Conservation (phyloP, 2,888 invertebrate genomes). For the Philaethria dido region DNA sequence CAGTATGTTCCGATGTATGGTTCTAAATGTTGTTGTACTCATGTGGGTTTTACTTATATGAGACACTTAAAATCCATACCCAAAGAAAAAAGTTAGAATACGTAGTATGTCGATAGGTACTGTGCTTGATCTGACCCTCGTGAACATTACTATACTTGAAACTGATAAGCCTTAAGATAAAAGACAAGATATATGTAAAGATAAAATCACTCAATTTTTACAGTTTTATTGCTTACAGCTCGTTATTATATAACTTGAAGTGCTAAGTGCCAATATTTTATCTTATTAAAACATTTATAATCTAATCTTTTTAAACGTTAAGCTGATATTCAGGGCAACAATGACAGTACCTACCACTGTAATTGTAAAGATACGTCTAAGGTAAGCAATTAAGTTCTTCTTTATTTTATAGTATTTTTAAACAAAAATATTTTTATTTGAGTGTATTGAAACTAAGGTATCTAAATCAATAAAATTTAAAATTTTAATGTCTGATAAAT, state of each 20-base stretch:
- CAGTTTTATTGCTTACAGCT: not conserved
- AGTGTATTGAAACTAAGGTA: no score
- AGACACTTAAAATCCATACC: no score
- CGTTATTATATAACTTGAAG: slow-evolving; percentile 10
- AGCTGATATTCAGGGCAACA: not conserved
- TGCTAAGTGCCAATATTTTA: slow-evolving; percentile 7
- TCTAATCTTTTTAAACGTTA: slow-evolving; percentile 8
- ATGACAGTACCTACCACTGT: not conserved
- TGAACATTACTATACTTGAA: slow-evolving; percentile 1
- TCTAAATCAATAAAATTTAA: no score
- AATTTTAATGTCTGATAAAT: no score
- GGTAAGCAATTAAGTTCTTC: no score
- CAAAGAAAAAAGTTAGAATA: no score
- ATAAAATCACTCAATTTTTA: slow-evolving; percentile 1
- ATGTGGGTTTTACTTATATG: no score
- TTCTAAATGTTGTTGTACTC: no score
- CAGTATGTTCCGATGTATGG: no score
- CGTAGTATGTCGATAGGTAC: no score
- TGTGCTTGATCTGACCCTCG: slow-evolving; percentile 3
- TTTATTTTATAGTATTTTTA: no score
- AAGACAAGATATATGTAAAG: slow-evolving; percentile 10
- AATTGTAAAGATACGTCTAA: not conserved
- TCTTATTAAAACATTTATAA: slow-evolving; percentile 10
- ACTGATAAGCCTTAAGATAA: slow-evolving; percentile 3
- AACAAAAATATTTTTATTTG: no score